Conservation (phyloP, 2,888 invertebrate genomes). For the Pteria penguin region DNA sequence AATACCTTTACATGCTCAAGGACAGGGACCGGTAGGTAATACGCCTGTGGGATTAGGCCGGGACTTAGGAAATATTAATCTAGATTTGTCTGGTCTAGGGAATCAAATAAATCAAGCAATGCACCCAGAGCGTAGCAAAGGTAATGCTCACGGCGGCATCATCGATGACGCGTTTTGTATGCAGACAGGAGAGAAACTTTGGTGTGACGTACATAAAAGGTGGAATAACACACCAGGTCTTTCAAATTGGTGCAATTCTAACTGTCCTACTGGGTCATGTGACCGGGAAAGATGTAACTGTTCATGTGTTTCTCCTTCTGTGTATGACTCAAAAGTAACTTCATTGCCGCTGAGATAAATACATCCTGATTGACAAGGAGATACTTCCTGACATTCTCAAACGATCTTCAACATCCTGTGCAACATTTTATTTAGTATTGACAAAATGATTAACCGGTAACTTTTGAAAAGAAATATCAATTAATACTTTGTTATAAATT, state of each 20-base stretch:
- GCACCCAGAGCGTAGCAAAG: neutral
- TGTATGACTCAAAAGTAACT: slow-evolving; percentile 20
- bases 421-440: no score
- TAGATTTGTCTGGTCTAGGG: neutral
- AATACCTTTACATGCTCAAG: neutral
- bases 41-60: neutral
- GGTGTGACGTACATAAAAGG: slow-evolving; percentile 12
- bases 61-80: neutral
- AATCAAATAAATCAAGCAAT: neutral
- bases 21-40: neutral
- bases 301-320: slow-evolving; percentile 16
- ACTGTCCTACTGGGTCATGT: slow-evolving; percentile 31
- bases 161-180: neutral
- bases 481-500: no score
- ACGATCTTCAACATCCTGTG: no score
- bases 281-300: slow-evolving; percentile 26
- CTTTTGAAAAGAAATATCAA: no score
- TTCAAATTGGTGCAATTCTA: slow-evolving; percentile 26
- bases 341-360: no score
- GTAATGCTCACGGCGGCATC: neutral
- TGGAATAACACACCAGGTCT: slow-evolving; percentile 29
- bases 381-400: no score
- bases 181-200: slow-evolving; percentile 1
- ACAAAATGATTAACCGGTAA: no score
- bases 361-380: no score